Evolutionary conservation across 1,140 invertebrate genomes (phyloP), one percentile per base, ranked within the genome.

Genomic region (Vanessa atalanta): DNA sequence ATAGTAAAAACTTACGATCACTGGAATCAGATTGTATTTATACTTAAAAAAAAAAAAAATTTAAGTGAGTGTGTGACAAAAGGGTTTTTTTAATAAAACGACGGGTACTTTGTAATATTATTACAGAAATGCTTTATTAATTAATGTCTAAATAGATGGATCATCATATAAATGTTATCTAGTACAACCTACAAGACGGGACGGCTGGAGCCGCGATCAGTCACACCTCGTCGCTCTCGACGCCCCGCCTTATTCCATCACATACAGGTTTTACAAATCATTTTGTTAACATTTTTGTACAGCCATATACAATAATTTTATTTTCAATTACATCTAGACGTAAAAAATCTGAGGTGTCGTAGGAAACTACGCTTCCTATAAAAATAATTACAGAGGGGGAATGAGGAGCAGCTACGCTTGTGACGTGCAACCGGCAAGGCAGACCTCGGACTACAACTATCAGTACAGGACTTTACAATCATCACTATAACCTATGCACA

Each of bases 111-210:
- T 91, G 89, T 91, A 89, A 90, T 93, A 93, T 93, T 93, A 93
- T 93, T 93, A 93, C 93, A 93, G 92, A 93, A 93, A 93, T 93
- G 92, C 90, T 93, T 93, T 93, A 93, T 93, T 93, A 93, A 93
- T 91, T 93, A 91, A 93, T 91, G 87, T 93, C 91, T 93, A 93
- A 93, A 91, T 89, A 93, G 90, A 93, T 93, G 92, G 89, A 93
- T 93, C 89, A 89, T 91, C 90, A 93, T 93, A 93, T 93, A 93
- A 93, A 93, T 89, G 92, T 93, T 90, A 93, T 93, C 91, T 93
- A 93, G 91, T 91, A 93, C 92, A 93, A 93, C 91, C 93, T 93
- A 93, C 88, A 85, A 83, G 90, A 82, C 88, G 87, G 77, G 86
- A 83, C 88, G 87, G 80, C 84, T 78, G 79, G 85, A 80, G 88